Base-by-base conservation (phyloP, 2,797 vertebrate species). In the Carapus acus region DNA sequence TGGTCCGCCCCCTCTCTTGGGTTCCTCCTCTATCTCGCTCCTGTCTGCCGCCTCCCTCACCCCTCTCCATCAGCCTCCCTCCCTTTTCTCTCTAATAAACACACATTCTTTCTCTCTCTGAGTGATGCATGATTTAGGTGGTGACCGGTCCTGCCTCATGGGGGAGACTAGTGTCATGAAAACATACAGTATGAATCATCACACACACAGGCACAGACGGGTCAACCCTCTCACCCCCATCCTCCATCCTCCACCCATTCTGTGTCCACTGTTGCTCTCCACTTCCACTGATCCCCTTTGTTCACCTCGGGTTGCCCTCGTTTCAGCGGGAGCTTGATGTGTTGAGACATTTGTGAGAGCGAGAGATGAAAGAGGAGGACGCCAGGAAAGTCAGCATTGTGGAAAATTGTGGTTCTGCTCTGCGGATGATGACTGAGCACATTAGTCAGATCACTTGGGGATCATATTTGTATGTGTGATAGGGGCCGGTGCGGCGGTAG, bases 341-440 rank as follows among this genome's bases (percentile, higher is more conserved):
- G 62, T 56, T 71, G 54, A 67, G 78, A 77, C 76, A 39, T 59
- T 55, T 47, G 17, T 40, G 69, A 38, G 50, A 27, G 64, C 23
- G 45, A 17, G 34, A 16, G 18, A 48, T 9, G 16, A 54, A 42
- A 68, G 29, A 2, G 31, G 31, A 45, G 23, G 22, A 57, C 33
- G 51, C 13, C 29, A 63, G 56, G 27, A 55, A 62, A 50, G 54
- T 54, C 49, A 7, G 24, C 42, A 33, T 27, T 39, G 46, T 39
- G 49, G 44, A 51, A 51, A 42, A 53, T 23, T 34, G 44, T 20
- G 54, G 39, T 48, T 65, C 34, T 7, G 44, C 4, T 70, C 67
- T 67, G 74, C 31, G 51, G 54, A 72, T 54, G 62, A 68, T 62
- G 66, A 74, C 64, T 75, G 73, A 63, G 69, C 46, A 43, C 58